phyloP scores from a whole-genome alignment of 1,140 invertebrate genomes.

The Trigoniulus corallinus region DNA sequence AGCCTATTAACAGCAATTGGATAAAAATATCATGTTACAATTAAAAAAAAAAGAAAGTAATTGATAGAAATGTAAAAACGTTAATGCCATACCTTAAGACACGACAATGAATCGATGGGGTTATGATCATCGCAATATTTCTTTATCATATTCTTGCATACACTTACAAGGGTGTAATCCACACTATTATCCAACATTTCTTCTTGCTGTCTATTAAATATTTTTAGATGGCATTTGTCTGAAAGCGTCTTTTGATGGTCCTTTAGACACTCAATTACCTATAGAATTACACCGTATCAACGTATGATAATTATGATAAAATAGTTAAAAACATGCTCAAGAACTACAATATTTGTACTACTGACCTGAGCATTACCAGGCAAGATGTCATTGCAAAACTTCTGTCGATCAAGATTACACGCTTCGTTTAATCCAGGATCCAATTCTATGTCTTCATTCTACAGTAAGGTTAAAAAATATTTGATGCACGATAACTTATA shows the following conservation, averaged over 20 bases:
- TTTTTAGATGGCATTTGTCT: conserved; percentile 49
- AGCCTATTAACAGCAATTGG: too few relatives aligned
- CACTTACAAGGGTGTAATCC: conserved; percentile 65
- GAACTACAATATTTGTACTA: conserved; percentile 11
- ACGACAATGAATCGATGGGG: conserved; percentile 44
- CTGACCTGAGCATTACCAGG: conserved; percentile 60
- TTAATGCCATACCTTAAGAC: conserved; percentile 22
- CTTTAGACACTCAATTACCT: conserved; percentile 77
- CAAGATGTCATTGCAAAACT: conserved; percentile 48
- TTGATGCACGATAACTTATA: too few relatives aligned
- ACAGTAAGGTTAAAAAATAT: too few relatives aligned
- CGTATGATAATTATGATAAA: neutral
- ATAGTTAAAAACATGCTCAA: neutral
- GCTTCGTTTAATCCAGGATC: conserved; percentile 59
- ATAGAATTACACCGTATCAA: conserved; percentile 19
- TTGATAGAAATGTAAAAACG: conserved; percentile 33
- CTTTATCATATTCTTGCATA: conserved; percentile 68
- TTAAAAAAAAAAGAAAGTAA: neutral
- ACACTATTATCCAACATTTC: conserved; percentile 67
- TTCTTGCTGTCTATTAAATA: conserved; percentile 70
- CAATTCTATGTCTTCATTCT: conserved; percentile 65
- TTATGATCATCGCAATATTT: conserved; percentile 58
- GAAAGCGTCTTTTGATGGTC: conserved; percentile 47
- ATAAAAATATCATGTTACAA: too few relatives aligned
- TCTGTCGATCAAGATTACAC: conserved; percentile 58